Evolutionary conservation across 2,888 invertebrate species (phyloP).

Genomic region (Apamea epomidion): DNA sequence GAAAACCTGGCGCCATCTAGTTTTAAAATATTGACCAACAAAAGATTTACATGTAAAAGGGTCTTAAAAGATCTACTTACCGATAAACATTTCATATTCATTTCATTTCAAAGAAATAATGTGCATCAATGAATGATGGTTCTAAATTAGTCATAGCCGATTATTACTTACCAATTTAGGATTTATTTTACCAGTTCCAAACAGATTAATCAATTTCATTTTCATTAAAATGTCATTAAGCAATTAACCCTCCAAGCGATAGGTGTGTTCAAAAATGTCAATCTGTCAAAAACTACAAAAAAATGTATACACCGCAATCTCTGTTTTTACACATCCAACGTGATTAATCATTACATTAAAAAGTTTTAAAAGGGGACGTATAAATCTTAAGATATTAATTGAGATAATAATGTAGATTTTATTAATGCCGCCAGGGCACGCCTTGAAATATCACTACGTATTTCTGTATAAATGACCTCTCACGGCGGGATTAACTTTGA

Average conservation of each 20-base stretch:
- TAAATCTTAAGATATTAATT: conserved; percentile 80
- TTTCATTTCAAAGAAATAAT: background rate
- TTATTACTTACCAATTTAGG: background rate
- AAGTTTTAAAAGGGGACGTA: conserved; percentile 76
- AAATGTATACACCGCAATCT: conserved; percentile 65
- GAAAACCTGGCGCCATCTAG: too few species aligned
- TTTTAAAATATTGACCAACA: too few species aligned
- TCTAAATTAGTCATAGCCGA: background rate
- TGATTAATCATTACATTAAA: conserved; percentile 79
- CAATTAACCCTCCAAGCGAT: conserved; percentile 64
- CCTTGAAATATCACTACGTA: conserved; percentile 69
- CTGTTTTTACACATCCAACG: conserved; percentile 71
- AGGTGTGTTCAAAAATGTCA: conserved; percentile 70
- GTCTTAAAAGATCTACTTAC: too few species aligned
- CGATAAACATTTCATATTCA: background rate
- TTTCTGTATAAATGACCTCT: conserved; percentile 73
- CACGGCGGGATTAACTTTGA: conserved; percentile 77
- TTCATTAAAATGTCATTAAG: conserved; percentile 55
- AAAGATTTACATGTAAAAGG: too few species aligned
- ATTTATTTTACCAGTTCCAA: conserved; percentile 24
- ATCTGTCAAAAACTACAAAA: conserved; percentile 66
- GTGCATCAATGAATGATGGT: background rate
- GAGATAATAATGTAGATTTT: conserved; percentile 81
- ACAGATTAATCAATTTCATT: conserved; percentile 39
- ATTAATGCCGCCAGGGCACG: conserved; percentile 69